A percentile compares a stretch with the other conserved stretches of the same genome.
Conservation (phyloP, 2,888 invertebrate genomes). For the Synanthedon tipuliformis region DNA sequence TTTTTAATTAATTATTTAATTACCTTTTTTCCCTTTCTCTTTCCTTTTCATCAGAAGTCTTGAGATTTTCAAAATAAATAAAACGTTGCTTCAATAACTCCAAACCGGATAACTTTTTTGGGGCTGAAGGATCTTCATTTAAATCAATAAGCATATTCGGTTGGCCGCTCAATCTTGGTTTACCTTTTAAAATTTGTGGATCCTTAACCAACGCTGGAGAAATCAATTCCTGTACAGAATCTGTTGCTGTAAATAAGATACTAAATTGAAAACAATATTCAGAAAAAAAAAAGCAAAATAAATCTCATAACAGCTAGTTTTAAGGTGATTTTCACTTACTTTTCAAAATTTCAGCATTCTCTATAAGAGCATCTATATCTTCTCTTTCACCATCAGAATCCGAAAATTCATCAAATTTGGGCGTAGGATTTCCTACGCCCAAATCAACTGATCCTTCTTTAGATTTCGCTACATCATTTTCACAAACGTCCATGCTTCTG, state of each 20-base stretch:
- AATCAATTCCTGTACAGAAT: constrained; percentile 13
- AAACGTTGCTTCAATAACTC: constrained; percentile 78
- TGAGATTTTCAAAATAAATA: constrained; percentile 72
- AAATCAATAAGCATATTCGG: constrained; percentile 63
- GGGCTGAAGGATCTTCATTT: constrained; percentile 19
- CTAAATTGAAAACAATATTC: not conserved
- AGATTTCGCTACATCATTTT: not conserved
- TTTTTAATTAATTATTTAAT: too few species aligned
- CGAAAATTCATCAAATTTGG: constrained; percentile 29
- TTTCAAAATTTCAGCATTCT: constrained; percentile 40
- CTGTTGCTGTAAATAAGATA: constrained; percentile 13
- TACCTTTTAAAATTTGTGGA: constrained; percentile 17
- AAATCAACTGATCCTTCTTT: too few species aligned
- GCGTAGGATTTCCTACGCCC: constrained; percentile 3
- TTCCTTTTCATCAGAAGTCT: constrained; percentile 62
- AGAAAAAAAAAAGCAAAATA: not conserved
- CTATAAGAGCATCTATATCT: constrained; percentile 46
- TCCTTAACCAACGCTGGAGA: constrained; percentile 26
- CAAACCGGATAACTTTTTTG: constrained; percentile 68
- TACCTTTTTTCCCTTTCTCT: constrained; percentile 70
- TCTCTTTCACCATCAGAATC: constrained; percentile 47
- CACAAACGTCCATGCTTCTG: not conserved
- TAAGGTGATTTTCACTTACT: constrained; percentile 15
- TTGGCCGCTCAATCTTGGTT: constrained; percentile 61
- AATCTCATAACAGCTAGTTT: not conserved